Base-by-base conservation (phyloP, 2,797 vertebrate species). In the Limosa lapponica region DNA sequence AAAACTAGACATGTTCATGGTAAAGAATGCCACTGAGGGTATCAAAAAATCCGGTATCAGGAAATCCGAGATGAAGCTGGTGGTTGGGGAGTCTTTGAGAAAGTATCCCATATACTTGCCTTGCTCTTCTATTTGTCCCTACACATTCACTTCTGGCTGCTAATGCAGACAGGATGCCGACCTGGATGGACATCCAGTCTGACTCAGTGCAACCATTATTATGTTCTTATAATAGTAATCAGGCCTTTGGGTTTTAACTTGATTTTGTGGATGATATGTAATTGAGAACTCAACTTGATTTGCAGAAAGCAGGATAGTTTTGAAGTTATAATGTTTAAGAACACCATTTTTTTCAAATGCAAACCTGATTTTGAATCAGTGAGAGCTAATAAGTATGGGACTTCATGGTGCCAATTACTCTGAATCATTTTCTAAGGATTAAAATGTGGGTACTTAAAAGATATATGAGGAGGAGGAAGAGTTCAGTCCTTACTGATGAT, bases 341-440 rank as follows among this genome's bases (percentile, higher is more conserved):
- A 77, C 52, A 93, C 8, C 2, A 17, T 58, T 58, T 71, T 74
- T 93, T 88, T 61, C 70, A 86, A 83, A 44, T 57, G 54, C 36
- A 93, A 91, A 88, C 61, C 34, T 81, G 75, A 96, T 86, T 91
- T 86, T 73, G 69, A 83, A 51, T 55, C 57, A 55, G 25, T 49
- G 41, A 90, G 65, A 83, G 28, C 52, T 52, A 64, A 12, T 44
- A 86, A 90, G 59, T 52, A 49, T 11, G 32, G 75, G 65, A 86
- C 30, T 46, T 88, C 61, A 65, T 55, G 75, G 67, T 90, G 65
- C n/a, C 41, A 91, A 59, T 64, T 93, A 86, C 43, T 78, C 61
- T 36, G 23, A 80, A 92, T 78, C 8, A 82, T 67, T 78, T 71
- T 75, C 62, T n/a, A 75, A 37, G 57, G 25, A 74, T 44, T 87